phyloP scores from a whole-genome alignment of 1,140 invertebrate species.

The Leptinotarsa undecemlineata region DNA sequence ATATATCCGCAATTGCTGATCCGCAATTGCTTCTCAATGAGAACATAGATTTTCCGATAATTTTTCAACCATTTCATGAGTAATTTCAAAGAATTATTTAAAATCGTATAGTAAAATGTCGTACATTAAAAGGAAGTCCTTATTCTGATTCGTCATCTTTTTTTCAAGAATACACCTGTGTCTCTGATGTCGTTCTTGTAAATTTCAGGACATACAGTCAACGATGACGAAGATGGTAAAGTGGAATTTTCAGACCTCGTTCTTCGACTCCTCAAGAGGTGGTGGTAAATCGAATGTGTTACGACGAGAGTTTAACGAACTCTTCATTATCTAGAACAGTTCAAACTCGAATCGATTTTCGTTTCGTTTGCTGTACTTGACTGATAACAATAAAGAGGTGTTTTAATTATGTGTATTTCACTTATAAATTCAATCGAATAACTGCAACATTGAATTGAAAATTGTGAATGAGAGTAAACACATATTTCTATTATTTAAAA shows the following conservation, averaged over 20 bases:
- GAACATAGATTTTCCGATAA: too few species aligned
- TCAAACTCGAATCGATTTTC: slow-evolving; percentile 39
- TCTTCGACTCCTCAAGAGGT: slow-evolving; percentile 26
- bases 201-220: not conserved
- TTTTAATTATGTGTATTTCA: not conserved
- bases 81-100: too few species aligned
- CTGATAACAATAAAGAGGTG: not conserved
- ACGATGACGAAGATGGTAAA: not conserved
- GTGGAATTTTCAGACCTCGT: slow-evolving; percentile 35
- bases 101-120: too few species aligned
- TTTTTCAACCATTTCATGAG: too few species aligned
- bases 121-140: too few species aligned
- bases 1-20: too few species aligned
- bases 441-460: not conserved
- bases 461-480: too few species aligned
- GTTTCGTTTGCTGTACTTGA: slow-evolving; percentile 33
- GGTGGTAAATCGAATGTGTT: slow-evolving; percentile 39
- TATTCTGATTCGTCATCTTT: too few species aligned
- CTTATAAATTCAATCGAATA: not conserved
- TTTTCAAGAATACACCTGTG: not conserved
- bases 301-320: slow-evolving; percentile 39
- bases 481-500: too few species aligned
- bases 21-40: too few species aligned
- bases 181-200: not conserved
- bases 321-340: slow-evolving; percentile 37